A percentile compares a stretch with the other conserved stretches of the same genome.
These are phyloP conservation scores for Motacilla tschutschensis DNA, from an alignment of 2,113 vertebrate genomes.

Conservation along the genomic window DNA sequence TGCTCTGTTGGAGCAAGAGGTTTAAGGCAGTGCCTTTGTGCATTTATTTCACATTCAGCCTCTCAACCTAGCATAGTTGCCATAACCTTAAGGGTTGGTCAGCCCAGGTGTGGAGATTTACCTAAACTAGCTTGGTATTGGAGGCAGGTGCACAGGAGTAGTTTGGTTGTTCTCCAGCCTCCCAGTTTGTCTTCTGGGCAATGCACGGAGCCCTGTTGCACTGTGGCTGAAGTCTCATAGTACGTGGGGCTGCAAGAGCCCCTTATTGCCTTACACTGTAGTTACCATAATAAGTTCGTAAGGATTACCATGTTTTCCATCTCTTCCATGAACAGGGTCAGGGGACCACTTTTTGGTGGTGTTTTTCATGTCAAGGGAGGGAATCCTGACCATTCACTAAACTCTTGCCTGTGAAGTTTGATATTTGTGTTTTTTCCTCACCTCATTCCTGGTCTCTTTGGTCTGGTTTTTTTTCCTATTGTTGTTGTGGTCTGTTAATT, in stretches of 20 bases:
- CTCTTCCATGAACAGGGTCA: neutral
- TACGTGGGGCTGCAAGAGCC: too few relatives aligned
- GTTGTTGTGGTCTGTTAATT: neutral
- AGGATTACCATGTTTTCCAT: neutral
- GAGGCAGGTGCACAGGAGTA: neutral
- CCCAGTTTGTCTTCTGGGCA: neutral
- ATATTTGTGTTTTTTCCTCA: neutral
- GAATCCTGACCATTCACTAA: neutral
- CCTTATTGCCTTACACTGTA: neutral
- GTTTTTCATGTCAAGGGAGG: neutral
- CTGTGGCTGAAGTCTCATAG: neutral
- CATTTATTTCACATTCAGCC: neutral
- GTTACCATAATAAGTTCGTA: neutral
- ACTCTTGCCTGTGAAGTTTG: neutral
- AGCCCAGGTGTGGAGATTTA: neutral
- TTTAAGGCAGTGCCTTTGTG: neutral
- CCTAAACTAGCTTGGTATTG: neutral
- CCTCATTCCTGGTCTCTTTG: neutral
- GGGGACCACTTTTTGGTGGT: neutral
- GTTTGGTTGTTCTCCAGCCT: neutral
- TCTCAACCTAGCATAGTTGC: neutral
- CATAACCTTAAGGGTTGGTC: neutral
- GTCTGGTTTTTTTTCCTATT: neutral
- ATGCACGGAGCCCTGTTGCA: fast-evolving
- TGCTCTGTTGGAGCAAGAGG: neutral